Percentiles rank a stretch among this genome's conserved stretches.
Conservation (phyloP, 2,113 vertebrate species). For the Rhipidura dahli region DNA sequence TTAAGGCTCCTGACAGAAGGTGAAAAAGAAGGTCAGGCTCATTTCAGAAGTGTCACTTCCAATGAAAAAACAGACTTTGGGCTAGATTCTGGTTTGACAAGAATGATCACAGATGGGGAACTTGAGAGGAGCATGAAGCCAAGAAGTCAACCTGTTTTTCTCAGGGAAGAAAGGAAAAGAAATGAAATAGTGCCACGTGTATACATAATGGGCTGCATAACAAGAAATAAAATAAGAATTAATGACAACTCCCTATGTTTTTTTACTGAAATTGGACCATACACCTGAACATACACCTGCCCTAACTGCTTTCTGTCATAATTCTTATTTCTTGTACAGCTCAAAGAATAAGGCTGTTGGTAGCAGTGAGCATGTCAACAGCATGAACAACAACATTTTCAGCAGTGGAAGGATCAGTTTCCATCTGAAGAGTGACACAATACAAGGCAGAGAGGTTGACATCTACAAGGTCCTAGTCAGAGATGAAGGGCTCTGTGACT, state of each 20-base stretch:
- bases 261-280: background rate
- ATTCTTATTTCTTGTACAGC: background rate
- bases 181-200: background rate
- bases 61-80: slow-evolving; percentile 38
- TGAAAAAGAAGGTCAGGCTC: slow-evolving; percentile 43
- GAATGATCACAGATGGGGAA: slow-evolving; percentile 4
- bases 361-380: background rate
- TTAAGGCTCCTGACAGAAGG: slow-evolving; percentile 34
- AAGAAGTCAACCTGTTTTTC: background rate
- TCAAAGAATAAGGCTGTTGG: background rate
- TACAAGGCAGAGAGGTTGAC: background rate
- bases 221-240: background rate
- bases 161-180: background rate
- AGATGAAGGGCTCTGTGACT: background rate
- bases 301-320: background rate
- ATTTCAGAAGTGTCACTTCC: slow-evolving; percentile 35
- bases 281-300: background rate
- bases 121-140: background rate
- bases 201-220: background rate
- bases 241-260: background rate
- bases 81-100: slow-evolving; percentile 18
- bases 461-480: background rate
- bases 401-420: background rate
- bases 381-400: background rate
- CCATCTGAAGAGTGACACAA: background rate